phyloP scores from a whole-genome alignment of 2,888 invertebrate genomes.

The Malthinus seriepunctatus region DNA sequence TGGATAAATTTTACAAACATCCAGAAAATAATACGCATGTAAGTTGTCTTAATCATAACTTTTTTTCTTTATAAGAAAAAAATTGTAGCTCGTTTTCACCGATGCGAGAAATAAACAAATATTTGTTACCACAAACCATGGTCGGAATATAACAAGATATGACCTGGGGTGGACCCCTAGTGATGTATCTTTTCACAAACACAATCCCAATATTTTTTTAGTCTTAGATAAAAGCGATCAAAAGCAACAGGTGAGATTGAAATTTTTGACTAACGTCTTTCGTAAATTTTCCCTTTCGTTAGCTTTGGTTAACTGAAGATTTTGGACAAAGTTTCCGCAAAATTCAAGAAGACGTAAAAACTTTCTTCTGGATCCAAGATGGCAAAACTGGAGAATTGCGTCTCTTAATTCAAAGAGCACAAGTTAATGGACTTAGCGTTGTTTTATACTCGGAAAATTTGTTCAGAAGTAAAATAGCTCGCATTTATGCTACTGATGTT shows the following conservation, averaged over 20 bases:
- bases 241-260: constrained; percentile 39
- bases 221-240: constrained; percentile 74
- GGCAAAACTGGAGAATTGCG: constrained; percentile 46
- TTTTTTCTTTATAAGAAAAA: constrained; percentile 33
- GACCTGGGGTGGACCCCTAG: constrained; percentile 76
- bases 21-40: constrained; percentile 79
- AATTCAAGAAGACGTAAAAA: constrained; percentile 75
- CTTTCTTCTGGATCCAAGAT: constrained; percentile 73
- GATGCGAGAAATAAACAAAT: constrained; percentile 77
- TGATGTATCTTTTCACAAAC: constrained; percentile 76
- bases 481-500: constrained; percentile 59
- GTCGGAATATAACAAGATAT: constrained; percentile 65
- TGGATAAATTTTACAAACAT: constrained; percentile 86
- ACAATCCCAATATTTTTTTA: constrained; percentile 69
- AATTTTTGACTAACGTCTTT: constrained; percentile 1
- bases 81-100: constrained; percentile 83
- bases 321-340: constrained; percentile 73
- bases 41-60: constrained; percentile 54
- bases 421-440: constrained; percentile 62
- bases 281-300: constrained; percentile 39
- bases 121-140: constrained; percentile 77
- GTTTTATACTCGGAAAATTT: constrained; percentile 53
- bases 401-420: constrained; percentile 71
- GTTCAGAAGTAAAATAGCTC: constrained; percentile 39
- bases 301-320: constrained; percentile 78